These are phyloP conservation scores for Papilio demoleus DNA, from an alignment of 2,888 invertebrate genomes.

Conservation along the genomic window DNA sequence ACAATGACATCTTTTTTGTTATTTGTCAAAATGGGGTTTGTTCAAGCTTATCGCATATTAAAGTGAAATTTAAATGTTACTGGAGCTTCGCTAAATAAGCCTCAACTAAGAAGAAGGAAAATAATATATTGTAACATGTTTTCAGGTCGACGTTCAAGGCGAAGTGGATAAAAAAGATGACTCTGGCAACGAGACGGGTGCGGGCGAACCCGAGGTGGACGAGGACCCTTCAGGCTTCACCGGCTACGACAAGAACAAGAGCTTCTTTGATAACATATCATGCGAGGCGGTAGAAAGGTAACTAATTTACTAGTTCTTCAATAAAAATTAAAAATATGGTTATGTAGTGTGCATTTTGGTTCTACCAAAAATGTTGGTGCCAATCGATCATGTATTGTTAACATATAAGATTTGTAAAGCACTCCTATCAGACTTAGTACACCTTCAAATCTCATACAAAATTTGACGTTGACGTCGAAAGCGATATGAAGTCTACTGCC, in stretches of 20 bases:
- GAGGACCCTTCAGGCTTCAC: conserved; percentile 87
- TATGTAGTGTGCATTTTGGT: too few species aligned
- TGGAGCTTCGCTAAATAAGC: not conserved
- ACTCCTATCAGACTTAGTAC: too few species aligned
- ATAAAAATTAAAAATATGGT: too few species aligned
- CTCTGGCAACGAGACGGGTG: conserved; percentile 94
- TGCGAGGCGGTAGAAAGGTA: conserved; percentile 97
- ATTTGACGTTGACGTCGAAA: too few species aligned
- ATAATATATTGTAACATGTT: too few species aligned
- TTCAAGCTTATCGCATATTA: not conserved
- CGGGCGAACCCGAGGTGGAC: conserved; percentile 91
- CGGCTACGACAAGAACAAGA: conserved; percentile 97
- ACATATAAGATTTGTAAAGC: too few species aligned
- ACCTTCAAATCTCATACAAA: too few species aligned
- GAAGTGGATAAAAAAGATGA: conserved; percentile 94
- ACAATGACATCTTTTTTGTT: too few species aligned
- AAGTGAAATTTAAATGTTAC: not conserved
- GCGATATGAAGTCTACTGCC: too few species aligned
- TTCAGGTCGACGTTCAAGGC: conserved; percentile 62
- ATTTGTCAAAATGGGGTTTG: too few species aligned
- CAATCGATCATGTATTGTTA: too few species aligned
- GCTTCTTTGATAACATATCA: conserved; percentile 99
- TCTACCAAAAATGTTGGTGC: too few species aligned
- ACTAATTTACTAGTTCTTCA: not conserved
- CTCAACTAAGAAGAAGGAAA: not conserved